A percentile compares a stretch with the other conserved stretches of the same genome.
Evolutionary conservation across 2,888 invertebrate species (phyloP).

Genomic region (Arrhopalites spinosus): DNA sequence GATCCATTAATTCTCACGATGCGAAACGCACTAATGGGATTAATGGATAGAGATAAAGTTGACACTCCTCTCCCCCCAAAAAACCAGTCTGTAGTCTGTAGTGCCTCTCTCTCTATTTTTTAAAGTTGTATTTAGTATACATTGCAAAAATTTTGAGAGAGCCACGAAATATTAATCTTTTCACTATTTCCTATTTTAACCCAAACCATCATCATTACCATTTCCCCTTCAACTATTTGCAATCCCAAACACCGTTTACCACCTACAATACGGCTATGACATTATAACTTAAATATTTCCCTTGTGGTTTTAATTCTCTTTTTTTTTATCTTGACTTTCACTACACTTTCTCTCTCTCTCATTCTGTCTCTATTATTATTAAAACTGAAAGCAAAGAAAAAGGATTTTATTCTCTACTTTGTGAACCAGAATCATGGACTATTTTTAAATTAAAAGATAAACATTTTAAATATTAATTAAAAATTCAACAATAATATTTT

Average conservation of each 20-base stretch:
- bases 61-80: neutral
- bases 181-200: neutral
- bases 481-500: no score
- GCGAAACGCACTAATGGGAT: slow-evolving; percentile 48
- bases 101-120: neutral
- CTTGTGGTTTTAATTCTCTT: slow-evolving; percentile 32
- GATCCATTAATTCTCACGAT: slow-evolving; percentile 36
- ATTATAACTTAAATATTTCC: no score
- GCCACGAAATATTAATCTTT: slow-evolving; percentile 35
- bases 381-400: no score
- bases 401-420: no score
- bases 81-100: neutral
- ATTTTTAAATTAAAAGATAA: no score
- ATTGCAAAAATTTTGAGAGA: neutral
- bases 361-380: no score
- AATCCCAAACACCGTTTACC: neutral
- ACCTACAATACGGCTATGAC: neutral
- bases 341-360: slow-evolving; percentile 12
- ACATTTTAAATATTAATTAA: no score
- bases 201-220: neutral
- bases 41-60: slow-evolving; percentile 13
- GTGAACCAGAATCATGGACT: no score
- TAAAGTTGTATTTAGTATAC: neutral
- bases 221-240: neutral
- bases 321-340: slow-evolving; percentile 18